Conservation (phyloP, 2,113 vertebrate species). For the Chamaea fasciata region DNA sequence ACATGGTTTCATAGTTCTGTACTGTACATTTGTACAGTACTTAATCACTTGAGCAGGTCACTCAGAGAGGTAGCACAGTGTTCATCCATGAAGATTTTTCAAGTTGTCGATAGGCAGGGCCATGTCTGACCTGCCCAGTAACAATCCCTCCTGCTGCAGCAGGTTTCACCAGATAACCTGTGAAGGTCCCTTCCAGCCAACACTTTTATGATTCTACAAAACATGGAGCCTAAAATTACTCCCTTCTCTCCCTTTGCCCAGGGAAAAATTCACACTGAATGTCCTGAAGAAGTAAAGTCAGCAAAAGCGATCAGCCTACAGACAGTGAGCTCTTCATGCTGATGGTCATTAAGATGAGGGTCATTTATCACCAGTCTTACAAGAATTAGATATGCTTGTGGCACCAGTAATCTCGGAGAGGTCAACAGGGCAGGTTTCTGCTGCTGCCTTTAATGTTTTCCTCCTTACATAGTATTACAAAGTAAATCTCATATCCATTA, state of each 20-base stretch:
- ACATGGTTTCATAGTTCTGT: neutral
- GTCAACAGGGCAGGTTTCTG: neutral
- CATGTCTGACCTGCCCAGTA: neutral
- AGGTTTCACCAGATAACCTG: neutral
- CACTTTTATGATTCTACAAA: neutral
- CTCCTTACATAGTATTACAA: neutral
- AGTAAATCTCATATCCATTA: neutral
- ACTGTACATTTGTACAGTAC: neutral
- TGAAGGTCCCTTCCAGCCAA: neutral
- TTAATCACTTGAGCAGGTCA: neutral
- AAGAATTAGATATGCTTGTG: neutral
- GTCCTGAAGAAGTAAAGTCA: neutral
- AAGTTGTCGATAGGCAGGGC: neutral
- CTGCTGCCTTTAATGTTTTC: neutral
- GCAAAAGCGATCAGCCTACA: neutral
- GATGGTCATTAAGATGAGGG: neutral
- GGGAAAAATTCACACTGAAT: neutral
- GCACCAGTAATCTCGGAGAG: neutral
- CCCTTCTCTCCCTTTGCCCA: neutral
- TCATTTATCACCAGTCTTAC: neutral
- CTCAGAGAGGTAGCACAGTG: neutral
- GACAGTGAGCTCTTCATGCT: neutral
- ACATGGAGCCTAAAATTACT: neutral
- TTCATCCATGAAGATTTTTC: neutral
- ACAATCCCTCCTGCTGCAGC: neutral